Conservation (phyloP, 2,113 vertebrate genomes). For the Passer montanus region DNA sequence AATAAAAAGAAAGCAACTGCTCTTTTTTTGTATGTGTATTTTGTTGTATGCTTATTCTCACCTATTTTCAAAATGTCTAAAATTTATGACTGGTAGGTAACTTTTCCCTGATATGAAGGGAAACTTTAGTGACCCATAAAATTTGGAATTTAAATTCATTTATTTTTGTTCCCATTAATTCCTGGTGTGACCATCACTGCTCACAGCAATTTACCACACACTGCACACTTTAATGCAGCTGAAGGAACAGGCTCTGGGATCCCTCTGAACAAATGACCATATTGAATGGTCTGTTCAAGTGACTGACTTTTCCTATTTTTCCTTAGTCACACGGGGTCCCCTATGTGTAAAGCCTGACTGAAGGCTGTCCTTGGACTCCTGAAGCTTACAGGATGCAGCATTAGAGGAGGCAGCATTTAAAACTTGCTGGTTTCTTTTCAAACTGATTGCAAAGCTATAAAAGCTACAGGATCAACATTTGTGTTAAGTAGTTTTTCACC, state of each 20-base stretch:
- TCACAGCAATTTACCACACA: conserved; percentile 44
- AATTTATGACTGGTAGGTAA: background rate
- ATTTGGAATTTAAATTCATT: conserved; percentile 27
- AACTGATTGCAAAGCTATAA: background rate
- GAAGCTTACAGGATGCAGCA: background rate
- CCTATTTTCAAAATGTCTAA: background rate
- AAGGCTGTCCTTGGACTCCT: background rate
- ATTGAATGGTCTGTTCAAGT: conserved; percentile 5
- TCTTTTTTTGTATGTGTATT: background rate
- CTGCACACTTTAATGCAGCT: conserved; percentile 19
- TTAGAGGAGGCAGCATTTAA: background rate
- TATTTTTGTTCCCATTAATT: conserved; percentile 43
- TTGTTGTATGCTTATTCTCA: background rate
- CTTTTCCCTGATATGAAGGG: background rate
- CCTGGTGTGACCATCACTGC: conserved; percentile 30
- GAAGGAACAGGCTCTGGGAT: background rate
- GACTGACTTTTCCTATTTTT: conserved; percentile 5
- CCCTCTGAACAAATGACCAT: conserved; percentile 7
- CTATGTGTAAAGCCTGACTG: background rate
- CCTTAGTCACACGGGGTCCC: background rate
- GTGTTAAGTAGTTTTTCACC: background rate
- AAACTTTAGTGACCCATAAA: conserved; percentile 21
- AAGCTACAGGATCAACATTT: background rate
- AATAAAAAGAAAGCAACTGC: background rate
- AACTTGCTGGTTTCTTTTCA: background rate